Percentiles rank a stretch among this genome's conserved stretches.
These are phyloP conservation scores for Plumapathes pennacea DNA, from an alignment of 92 coral and sea anemone genomes.

Conservation along the genomic window DNA sequence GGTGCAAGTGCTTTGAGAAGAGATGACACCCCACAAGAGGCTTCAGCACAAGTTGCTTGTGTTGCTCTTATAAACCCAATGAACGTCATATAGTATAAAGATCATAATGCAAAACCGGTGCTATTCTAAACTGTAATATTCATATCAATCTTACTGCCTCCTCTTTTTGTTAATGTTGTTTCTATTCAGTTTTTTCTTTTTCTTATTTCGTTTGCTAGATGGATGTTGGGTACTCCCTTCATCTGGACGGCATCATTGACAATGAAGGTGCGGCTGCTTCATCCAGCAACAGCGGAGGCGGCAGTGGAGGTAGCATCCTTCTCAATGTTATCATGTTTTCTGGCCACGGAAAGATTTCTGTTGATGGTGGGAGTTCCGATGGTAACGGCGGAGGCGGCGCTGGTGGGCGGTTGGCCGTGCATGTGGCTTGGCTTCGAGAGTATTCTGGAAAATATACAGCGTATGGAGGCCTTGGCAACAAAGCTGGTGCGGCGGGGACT, in stretches of 20 bases:
- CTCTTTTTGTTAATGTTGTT: too few species aligned
- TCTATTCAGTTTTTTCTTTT: too few species aligned
- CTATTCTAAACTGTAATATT: too few species aligned
- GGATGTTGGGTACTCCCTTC: conserved; percentile 70
- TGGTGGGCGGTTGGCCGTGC: conserved; percentile 94
- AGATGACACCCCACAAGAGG: too few species aligned
- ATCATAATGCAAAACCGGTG: too few species aligned
- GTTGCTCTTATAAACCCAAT: too few species aligned
- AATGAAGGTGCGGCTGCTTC: conserved; percentile 73
- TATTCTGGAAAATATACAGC: conserved; percentile 80
- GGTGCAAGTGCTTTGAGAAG: too few species aligned
- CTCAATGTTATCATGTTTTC: conserved; percentile 76
- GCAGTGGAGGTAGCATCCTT: conserved; percentile 96
- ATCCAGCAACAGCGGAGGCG: conserved; percentile 78
- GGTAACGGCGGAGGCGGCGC: conserved; percentile 97
- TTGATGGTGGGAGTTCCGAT: conserved; percentile 78
- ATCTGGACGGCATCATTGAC: conserved; percentile 82
- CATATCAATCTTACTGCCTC: too few species aligned
- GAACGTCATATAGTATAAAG: too few species aligned
- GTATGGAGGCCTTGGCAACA: conserved; percentile 65
- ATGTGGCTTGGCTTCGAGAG: conserved; percentile 96
- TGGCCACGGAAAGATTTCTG: conserved; percentile 84
- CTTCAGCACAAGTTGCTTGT: too few species aligned
- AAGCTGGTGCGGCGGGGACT: conserved; percentile 98
- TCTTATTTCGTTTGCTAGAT: too few species aligned